Evolutionary conservation across 2,113 vertebrate genomes (phyloP).

Genomic region (Pangasianodon gigas): DNA sequence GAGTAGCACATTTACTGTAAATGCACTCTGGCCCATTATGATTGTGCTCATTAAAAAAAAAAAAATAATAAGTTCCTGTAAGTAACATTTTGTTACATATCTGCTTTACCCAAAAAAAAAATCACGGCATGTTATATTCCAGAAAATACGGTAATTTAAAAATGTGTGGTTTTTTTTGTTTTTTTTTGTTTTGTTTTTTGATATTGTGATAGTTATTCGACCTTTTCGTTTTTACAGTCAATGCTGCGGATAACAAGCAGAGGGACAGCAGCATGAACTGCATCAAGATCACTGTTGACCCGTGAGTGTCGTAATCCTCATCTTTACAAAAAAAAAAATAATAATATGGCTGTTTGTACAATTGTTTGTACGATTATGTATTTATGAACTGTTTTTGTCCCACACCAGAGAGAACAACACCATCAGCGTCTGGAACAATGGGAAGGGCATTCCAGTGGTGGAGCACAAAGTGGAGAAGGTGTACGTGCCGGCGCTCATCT

Average conservation of each 20-base stretch:
- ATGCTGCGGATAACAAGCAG: constrained; percentile 98
- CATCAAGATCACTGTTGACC: constrained; percentile 90
- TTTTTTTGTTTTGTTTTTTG: too few species aligned
- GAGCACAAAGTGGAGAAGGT: constrained; percentile 97
- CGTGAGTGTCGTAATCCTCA: constrained; percentile 78
- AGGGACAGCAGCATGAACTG: constrained; percentile 91
- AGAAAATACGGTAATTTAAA: too few species aligned
- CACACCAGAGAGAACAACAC: constrained; percentile 87
- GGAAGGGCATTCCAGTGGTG: constrained; percentile 96
- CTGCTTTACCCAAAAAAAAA: too few species aligned
- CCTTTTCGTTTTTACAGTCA: constrained; percentile 67
- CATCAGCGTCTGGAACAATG: constrained; percentile 96
- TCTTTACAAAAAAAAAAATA: too few species aligned
- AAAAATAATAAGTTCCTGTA: neutral
- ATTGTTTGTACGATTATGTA: neutral
- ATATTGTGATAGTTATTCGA: too few species aligned
- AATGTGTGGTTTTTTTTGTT: neutral
- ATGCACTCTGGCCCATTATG: too few species aligned
- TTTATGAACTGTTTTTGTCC: neutral
- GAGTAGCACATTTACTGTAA: too few species aligned
- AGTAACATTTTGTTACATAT: too few species aligned
- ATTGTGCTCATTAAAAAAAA: too few species aligned
- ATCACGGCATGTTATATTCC: too few species aligned
- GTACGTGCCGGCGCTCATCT: constrained; percentile 97
- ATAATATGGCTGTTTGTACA: too few species aligned